Evolutionary conservation across 1,140 invertebrate species (phyloP).

Genomic region (Halesus radiatus): DNA sequence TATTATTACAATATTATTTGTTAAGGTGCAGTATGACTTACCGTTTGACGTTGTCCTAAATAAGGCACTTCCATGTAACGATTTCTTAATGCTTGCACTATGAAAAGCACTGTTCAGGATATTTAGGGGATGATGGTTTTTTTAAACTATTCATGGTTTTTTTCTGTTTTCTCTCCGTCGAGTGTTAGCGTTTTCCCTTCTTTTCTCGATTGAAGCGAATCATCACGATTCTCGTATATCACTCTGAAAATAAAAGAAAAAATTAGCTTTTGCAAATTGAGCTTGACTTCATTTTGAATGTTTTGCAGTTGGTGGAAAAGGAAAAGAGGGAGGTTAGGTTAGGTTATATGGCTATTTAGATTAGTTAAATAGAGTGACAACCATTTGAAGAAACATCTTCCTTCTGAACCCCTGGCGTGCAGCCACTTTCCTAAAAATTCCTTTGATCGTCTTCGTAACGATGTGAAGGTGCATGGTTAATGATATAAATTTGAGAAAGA

Average conservation of each 20-base stretch:
- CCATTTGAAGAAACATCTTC: too few species aligned
- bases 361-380: too few species aligned
- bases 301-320: too few species aligned
- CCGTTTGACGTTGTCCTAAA: slow-evolving; percentile 9
- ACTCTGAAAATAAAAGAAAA: not conserved
- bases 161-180: not conserved
- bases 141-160: slow-evolving; percentile 12
- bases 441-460: too few species aligned
- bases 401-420: too few species aligned
- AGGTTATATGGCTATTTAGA: too few species aligned
- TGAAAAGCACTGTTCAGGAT: not conserved
- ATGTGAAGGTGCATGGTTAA: too few species aligned
- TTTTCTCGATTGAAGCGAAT: not conserved
- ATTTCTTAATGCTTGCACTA: slow-evolving; percentile 1
- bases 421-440: too few species aligned
- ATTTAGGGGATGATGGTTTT: not conserved
- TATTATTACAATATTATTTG: not conserved
- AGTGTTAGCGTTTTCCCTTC: not conserved
- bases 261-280: too few species aligned
- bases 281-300: too few species aligned
- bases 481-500: too few species aligned
- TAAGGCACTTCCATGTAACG: slow-evolving; percentile 24
- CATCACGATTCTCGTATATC: not conserved
- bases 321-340: too few species aligned
- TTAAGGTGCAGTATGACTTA: not conserved